Evolutionary conservation across 2,888 invertebrate species (phyloP), one percentile per base, ranked within the genome.

Genomic region (Incurvaria masculella): DNA sequence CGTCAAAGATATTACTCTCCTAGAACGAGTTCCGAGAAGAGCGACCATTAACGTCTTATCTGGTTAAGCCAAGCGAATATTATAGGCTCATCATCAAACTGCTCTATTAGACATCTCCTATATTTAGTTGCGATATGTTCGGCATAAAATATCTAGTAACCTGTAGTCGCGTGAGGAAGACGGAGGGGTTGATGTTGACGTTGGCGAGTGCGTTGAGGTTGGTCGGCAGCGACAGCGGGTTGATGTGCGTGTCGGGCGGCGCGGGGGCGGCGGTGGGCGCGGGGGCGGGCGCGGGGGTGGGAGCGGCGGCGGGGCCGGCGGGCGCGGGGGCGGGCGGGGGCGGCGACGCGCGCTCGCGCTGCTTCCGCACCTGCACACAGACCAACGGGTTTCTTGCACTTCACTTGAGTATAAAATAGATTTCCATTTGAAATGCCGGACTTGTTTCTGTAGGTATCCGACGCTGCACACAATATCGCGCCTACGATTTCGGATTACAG

Each of bases 101-200:
- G n/a, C n/a, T n/a, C n/a, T n/a, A n/a, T n/a, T n/a, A n/a, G n/a
- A n/a, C n/a, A n/a, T n/a, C n/a, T n/a, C n/a, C n/a, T n/a, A n/a
- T n/a, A n/a, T n/a, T n/a, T n/a, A n/a, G n/a, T n/a, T n/a, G n/a
- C n/a, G n/a, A n/a, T n/a, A n/a, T n/a, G n/a, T n/a, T n/a, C n/a
- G n/a, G n/a, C n/a, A n/a, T n/a, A n/a, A n/a, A n/a, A n/a, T n/a
- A n/a, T 41, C 85, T 76, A 10, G 85, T 62, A 1, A 83, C 81
- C 14, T 84, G 83, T 52, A 87, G 72, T 49, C 86, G 79, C 0
- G 78, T 64, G 1, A 71, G 61, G 59, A 72, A 72, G 6, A 72
- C 68, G 1, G 63, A 61, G 2, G 75, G 71, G 55, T 71, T 65
- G 70, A 71, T 69, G 0, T 69, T 64, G 49, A 64, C 65, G 4